Evolutionary conservation across 2,888 invertebrate species (phyloP).

Genomic region (Phymatocera aterrima): DNA sequence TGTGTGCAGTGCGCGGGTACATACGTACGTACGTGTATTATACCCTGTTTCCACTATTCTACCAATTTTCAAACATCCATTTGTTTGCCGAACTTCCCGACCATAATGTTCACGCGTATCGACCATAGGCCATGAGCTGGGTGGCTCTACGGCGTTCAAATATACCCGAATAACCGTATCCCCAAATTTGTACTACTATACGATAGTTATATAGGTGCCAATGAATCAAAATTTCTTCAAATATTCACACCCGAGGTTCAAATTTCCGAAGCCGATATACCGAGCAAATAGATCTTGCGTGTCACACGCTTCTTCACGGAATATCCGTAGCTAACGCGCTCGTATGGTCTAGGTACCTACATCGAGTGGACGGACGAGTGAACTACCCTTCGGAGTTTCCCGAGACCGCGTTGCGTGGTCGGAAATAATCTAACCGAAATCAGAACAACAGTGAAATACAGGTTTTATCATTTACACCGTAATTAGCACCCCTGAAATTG

Average conservation of each 20-base stretch:
- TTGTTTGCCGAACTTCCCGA: constrained; percentile 18
- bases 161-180: neutral
- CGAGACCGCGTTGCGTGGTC: constrained; percentile 15
- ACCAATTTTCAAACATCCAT: constrained; percentile 22
- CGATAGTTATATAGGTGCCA: no score
- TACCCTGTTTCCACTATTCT: constrained; percentile 24
- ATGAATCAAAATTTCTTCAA: neutral
- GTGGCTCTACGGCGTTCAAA: no score
- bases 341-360: neutral
- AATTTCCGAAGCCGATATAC: no score
- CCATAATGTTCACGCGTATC: constrained; percentile 17
- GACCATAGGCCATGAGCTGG: no score
- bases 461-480: constrained; percentile 61
- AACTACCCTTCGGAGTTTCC: constrained; percentile 17
- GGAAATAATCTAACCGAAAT: constrained; percentile 23
- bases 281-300: no score
- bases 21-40: no score
- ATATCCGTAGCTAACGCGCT: no score
- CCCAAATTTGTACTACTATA: neutral
- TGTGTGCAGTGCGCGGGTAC: no score
- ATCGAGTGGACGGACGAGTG: neutral
- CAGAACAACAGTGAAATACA: constrained; percentile 48
- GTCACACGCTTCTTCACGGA: no score
- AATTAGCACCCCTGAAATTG: constrained; percentile 59
- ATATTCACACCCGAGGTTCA: neutral